phyloP scores from a whole-genome alignment of 1,140 invertebrate genomes.

The Papilio helenus region DNA sequence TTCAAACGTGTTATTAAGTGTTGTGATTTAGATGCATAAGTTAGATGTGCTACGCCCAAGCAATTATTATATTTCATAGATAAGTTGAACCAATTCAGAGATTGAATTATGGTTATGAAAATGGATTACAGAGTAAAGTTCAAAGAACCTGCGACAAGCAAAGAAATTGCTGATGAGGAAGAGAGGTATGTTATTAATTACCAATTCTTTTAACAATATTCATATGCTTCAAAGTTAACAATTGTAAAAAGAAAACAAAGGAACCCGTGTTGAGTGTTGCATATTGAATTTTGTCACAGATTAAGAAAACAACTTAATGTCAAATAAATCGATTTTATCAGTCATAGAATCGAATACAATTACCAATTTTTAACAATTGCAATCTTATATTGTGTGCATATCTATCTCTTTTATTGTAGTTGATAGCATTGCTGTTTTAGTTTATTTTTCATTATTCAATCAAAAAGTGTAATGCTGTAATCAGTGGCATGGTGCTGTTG shows the following conservation, averaged over 20 bases:
- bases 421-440: no score
- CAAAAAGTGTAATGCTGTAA: no score
- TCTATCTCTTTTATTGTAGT: no score
- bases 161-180: slow-evolving; percentile 66
- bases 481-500: no score
- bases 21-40: slow-evolving; percentile 22
- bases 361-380: background rate
- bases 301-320: background rate
- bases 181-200: slow-evolving; percentile 57
- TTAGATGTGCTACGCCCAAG: background rate
- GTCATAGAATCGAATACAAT: background rate
- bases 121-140: slow-evolving; percentile 64
- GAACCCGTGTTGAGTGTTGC: slow-evolving; percentile 28
- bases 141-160: slow-evolving; percentile 62
- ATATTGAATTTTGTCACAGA: slow-evolving; percentile 18
- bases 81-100: background rate
- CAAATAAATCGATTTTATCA: background rate
- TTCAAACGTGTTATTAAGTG: background rate
- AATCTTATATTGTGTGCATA: no score
- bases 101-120: slow-evolving; percentile 53
- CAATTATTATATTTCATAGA: background rate
- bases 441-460: no score
- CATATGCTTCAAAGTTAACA: background rate
- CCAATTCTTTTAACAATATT: background rate
- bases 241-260: slow-evolving; percentile 21